Conservation (phyloP, 2,113 vertebrate species). For the Ornithorhynchus anatinus region DNA sequence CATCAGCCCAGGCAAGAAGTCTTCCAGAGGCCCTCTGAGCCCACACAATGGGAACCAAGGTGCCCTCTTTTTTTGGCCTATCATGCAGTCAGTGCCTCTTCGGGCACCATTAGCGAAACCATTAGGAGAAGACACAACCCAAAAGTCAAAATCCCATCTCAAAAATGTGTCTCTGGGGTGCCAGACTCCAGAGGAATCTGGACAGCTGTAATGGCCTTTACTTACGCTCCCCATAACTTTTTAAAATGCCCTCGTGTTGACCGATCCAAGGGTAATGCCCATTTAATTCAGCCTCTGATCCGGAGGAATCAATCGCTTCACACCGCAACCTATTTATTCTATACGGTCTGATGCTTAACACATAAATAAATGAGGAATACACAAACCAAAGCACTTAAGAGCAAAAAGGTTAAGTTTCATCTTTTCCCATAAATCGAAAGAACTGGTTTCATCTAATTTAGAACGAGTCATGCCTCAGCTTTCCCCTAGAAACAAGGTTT, state of each 20-base stretch:
- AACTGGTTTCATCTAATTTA: no score
- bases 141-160: no score
- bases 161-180: no score
- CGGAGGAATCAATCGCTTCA: slow-evolving; percentile 7
- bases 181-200: no score
- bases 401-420: not conserved
- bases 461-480: no score
- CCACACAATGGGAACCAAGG: no score
- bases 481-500: no score
- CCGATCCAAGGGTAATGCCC: not conserved
- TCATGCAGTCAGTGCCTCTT: not conserved
- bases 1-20: no score
- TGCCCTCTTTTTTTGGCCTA: slow-evolving; percentile 15
- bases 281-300: no score
- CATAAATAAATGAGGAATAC: not conserved
- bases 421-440: not conserved
- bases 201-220: no score
- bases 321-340: not conserved
- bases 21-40: no score
- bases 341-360: no score
- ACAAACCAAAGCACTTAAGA: not conserved
- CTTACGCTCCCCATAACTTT: not conserved
- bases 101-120: slow-evolving; percentile 35
- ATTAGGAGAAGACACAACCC: slow-evolving; percentile 34
- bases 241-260: not conserved